A percentile compares a stretch with the other conserved stretches of the same genome.
phyloP scores from a whole-genome alignment of 2,113 vertebrate genomes.

The Corynorhinus townsendii region DNA sequence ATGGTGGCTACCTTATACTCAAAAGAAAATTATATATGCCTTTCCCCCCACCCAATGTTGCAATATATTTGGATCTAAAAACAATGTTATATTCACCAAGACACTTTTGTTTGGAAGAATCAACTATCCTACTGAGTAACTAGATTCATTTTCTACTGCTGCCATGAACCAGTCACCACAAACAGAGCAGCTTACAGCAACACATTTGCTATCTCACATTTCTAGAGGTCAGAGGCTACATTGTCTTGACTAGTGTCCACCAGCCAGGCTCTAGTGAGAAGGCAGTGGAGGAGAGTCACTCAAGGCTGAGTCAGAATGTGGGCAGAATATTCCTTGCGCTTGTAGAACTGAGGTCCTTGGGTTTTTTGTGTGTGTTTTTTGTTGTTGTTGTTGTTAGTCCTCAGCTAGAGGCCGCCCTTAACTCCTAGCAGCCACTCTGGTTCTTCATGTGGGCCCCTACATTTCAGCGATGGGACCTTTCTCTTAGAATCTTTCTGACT shows the following conservation, averaged over 20 bases:
- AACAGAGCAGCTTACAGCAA: not conserved
- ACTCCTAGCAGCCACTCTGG: not conserved
- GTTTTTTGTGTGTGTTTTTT: not conserved
- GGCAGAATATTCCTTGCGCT: not conserved
- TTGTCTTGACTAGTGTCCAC: not conserved
- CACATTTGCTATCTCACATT: not conserved
- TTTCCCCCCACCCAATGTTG: not conserved
- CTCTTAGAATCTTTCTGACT: not conserved
- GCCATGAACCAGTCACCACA: not conserved
- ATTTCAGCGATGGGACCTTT: not conserved
- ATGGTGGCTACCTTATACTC: not conserved
- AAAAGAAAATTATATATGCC: not conserved
- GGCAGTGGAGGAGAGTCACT: not conserved
- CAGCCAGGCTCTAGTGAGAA: fast-evolving
- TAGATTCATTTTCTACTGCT: not conserved
- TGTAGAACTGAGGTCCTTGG: not conserved
- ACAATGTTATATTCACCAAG: not conserved
- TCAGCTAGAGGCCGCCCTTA: not conserved
- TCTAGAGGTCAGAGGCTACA: not conserved
- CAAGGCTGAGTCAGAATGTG: not conserved
- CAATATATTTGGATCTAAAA: not conserved
- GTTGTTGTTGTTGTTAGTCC: not conserved
- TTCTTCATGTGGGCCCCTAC: not conserved
- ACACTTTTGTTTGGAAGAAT: not conserved
- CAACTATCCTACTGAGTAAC: not conserved